phyloP scores from a whole-genome alignment of 2,113 vertebrate species.

The Scomber colias region DNA sequence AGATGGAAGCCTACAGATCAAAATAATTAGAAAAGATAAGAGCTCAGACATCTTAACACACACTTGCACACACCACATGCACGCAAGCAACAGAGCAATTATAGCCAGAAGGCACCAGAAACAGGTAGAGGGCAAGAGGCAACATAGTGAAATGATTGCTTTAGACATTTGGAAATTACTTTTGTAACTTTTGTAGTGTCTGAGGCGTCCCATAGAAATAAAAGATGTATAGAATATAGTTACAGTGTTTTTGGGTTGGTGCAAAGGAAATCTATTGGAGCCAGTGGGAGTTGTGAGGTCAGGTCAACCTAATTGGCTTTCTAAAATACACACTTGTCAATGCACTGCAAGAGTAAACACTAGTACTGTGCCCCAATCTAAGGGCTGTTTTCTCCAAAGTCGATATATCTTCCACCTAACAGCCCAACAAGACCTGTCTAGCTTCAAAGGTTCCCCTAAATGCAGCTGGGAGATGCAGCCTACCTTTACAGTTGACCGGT shows the following conservation, averaged over 20 bases:
- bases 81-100: neutral
- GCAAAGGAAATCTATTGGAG: slow-evolving; percentile 10
- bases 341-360: slow-evolving; percentile 39
- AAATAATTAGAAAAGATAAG: slow-evolving; percentile 65
- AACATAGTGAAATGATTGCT: slow-evolving; percentile 42
- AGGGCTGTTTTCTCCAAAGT: neutral
- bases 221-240: slow-evolving; percentile 41
- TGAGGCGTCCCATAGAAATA: slow-evolving; percentile 9
- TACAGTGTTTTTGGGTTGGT: slow-evolving; percentile 13
- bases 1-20: slow-evolving; percentile 20
- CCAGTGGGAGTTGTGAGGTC: slow-evolving; percentile 29
- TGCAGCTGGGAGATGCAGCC: neutral
- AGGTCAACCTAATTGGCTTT: slow-evolving; percentile 44
- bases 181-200: slow-evolving; percentile 41
- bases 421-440: neutral
- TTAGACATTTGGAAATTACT: slow-evolving; percentile 53
- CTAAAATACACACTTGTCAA: slow-evolving; percentile 32
- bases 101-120: slow-evolving; percentile 19
- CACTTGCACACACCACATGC: neutral
- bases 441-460: neutral
- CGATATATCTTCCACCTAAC: neutral
- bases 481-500: too few species aligned
- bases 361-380: slow-evolving; percentile 7
- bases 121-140: slow-evolving; percentile 28
- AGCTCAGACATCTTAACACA: neutral